Conservation (phyloP, 35 echinoderm and acorn worm genomes). For the Anneissia japonica region DNA sequence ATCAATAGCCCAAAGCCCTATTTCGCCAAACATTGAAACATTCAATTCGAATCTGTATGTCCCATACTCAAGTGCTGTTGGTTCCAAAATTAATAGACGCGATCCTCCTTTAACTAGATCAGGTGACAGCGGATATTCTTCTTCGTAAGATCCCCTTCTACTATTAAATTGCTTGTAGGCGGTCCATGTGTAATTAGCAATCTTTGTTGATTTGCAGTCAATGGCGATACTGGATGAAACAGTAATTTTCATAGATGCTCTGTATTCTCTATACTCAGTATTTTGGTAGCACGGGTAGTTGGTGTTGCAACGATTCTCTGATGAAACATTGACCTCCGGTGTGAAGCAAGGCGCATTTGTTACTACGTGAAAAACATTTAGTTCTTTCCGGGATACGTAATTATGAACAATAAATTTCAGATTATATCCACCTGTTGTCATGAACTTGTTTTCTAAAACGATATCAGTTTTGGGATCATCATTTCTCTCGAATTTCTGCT, state of each 20-base stretch:
- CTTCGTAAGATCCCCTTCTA: slow-evolving; percentile 56
- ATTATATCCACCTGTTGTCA: slow-evolving; percentile 38
- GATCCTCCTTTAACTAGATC: slow-evolving; percentile 62
- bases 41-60: slow-evolving; percentile 41
- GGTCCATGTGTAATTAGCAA: slow-evolving; percentile 80
- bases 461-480: slow-evolving; percentile 52
- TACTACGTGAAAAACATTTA: slow-evolving; percentile 51
- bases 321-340: slow-evolving; percentile 48
- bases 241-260: slow-evolving; percentile 66
- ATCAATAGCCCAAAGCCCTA: neutral
- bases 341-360: slow-evolving; percentile 81
- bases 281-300: slow-evolving; percentile 76
- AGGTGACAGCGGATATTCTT: slow-evolving; percentile 56
- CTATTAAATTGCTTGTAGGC: slow-evolving; percentile 26
- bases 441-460: slow-evolving; percentile 63
- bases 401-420: slow-evolving; percentile 49
- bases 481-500: neutral
- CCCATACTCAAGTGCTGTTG: slow-evolving; percentile 13
- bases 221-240: slow-evolving; percentile 63
- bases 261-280: slow-evolving; percentile 60
- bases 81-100: slow-evolving; percentile 72
- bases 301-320: slow-evolving; percentile 61
- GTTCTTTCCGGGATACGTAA: slow-evolving; percentile 41
- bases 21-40: slow-evolving; percentile 38
- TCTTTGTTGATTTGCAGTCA: slow-evolving; percentile 71